These are phyloP conservation scores for Xerus rutilus DNA, from an alignment of 2,797 vertebrate genomes.

Conservation along the genomic window DNA sequence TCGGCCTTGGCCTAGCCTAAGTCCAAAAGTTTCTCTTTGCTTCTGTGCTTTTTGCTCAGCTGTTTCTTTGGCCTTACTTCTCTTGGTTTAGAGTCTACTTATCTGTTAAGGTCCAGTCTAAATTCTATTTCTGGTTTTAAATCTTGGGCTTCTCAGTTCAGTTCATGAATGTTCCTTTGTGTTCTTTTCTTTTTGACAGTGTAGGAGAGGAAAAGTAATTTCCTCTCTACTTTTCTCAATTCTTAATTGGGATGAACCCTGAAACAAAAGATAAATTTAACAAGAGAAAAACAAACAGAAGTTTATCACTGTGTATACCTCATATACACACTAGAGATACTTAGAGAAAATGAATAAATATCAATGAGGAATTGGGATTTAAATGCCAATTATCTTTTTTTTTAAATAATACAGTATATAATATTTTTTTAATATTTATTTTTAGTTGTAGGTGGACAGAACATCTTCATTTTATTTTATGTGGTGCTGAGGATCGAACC, in stretches of 20 bases:
- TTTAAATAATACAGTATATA: too few relatives aligned
- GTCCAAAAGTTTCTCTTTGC: constrained; percentile 3
- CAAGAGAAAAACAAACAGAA: not conserved
- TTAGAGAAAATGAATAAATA: not conserved
- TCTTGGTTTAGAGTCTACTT: not conserved
- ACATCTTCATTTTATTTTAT: too few relatives aligned
- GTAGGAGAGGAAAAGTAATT: not conserved
- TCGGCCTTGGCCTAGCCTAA: not conserved
- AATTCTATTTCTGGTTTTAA: constrained; percentile 58
- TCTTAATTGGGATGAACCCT: not conserved
- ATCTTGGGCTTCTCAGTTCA: not conserved
- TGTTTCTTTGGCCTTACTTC: not conserved
- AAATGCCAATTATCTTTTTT: not conserved
- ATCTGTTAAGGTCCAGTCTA: not conserved
- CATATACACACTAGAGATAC: not conserved
- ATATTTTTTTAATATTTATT: too few relatives aligned
- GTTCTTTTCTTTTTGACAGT: constrained; percentile 60
- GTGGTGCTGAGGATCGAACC: too few relatives aligned
- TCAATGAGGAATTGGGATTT: not conserved
- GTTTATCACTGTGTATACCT: not conserved
- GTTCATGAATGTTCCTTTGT: not conserved
- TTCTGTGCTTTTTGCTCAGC: constrained; percentile 13
- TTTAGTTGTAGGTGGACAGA: too few relatives aligned
- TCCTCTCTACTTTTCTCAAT: not conserved
- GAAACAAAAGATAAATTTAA: not conserved